Percentiles rank a stretch among this genome's conserved stretches.
phyloP scores from a whole-genome alignment of 2,888 invertebrate species.

The Cosmopolites sordidus region DNA sequence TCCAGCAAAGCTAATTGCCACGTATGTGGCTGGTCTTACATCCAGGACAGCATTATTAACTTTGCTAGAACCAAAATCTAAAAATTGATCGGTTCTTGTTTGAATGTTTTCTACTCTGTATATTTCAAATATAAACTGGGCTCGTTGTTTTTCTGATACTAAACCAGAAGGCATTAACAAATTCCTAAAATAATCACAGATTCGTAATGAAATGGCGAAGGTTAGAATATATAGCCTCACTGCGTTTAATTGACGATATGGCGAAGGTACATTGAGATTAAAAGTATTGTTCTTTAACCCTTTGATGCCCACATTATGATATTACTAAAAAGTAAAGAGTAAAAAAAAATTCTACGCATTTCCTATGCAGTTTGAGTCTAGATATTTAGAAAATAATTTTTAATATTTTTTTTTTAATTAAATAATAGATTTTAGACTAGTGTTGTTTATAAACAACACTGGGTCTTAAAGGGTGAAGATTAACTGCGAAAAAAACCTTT shows the following conservation, averaged over 20 bases:
- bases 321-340: too few species aligned
- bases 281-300: neutral
- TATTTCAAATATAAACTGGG: constrained; percentile 56
- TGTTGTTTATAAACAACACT: too few species aligned
- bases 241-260: neutral
- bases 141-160: constrained; percentile 49
- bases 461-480: too few species aligned
- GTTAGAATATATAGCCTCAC: too few species aligned
- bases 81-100: constrained; percentile 16
- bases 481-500: too few species aligned
- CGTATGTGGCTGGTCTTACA: constrained; percentile 47
- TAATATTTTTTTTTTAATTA: too few species aligned
- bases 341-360: too few species aligned
- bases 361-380: too few species aligned
- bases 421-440: too few species aligned
- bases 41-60: constrained; percentile 38
- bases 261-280: neutral
- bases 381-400: too few species aligned
- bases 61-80: constrained; percentile 46
- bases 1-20: constrained; percentile 61
- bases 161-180: constrained; percentile 60
- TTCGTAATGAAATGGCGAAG: neutral
- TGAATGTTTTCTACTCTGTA: constrained; percentile 49
- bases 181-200: constrained; percentile 52
- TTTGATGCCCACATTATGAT: too few species aligned